A percentile compares a stretch with the other conserved stretches of the same genome.
These are phyloP conservation scores for Ectropis crepuscularia DNA, from an alignment of 2,888 invertebrate species.

Conservation along the genomic window DNA sequence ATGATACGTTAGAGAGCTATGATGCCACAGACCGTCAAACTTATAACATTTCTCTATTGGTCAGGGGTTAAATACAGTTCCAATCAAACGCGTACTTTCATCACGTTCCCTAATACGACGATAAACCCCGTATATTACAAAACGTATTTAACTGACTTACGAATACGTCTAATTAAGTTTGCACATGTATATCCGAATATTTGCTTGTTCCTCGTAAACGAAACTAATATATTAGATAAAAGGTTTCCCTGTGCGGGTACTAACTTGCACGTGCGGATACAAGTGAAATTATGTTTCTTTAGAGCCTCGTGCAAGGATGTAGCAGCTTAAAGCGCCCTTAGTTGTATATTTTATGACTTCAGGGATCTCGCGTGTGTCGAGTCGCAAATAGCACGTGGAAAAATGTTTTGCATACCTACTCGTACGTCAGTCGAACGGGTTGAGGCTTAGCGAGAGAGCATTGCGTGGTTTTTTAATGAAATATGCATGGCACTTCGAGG, in stretches of 20 bases:
- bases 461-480: constrained; percentile 6
- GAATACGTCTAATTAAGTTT: too few species aligned
- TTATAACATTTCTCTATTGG: too few species aligned
- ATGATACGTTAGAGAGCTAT: too few species aligned
- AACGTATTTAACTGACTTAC: too few species aligned
- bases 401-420: constrained; percentile 20
- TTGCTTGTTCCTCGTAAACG: not conserved
- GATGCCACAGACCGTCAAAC: too few species aligned
- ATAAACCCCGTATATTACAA: too few species aligned
- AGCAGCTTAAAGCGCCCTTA: constrained; percentile 16
- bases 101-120: too few species aligned
- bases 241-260: constrained; percentile 10
- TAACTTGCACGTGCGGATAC: constrained; percentile 16
- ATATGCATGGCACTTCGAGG: constrained; percentile 6
- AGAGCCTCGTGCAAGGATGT: constrained; percentile 20
- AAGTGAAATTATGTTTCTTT: constrained; percentile 16
- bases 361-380: constrained; percentile 17
- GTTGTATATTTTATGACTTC: constrained; percentile 23
- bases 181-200: too few species aligned
- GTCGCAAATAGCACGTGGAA: constrained; percentile 22
- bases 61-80: too few species aligned
- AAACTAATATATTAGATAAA: constrained; percentile 18
- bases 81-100: too few species aligned
- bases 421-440: not conserved
- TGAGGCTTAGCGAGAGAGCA: constrained; percentile 2